phyloP scores from a whole-genome alignment of 2,797 vertebrate genomes.

The Xenopus petersii region DNA sequence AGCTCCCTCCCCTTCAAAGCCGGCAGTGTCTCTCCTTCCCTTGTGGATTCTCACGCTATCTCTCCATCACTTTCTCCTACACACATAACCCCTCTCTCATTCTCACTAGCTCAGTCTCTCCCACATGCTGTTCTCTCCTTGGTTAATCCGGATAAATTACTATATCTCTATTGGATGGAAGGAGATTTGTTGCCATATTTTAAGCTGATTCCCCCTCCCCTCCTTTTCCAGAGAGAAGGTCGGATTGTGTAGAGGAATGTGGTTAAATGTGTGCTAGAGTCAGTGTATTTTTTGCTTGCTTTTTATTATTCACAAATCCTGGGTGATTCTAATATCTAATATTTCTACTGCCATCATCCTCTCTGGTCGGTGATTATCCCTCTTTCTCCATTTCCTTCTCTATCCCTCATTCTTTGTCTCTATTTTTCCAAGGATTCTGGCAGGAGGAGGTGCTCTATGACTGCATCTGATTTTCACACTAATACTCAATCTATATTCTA shows the following conservation, averaged over 20 bases:
- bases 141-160: slow-evolving; percentile 59
- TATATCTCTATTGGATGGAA: slow-evolving; percentile 53
- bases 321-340: not conserved
- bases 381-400: not conserved
- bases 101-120: slow-evolving; percentile 45
- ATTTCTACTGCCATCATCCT: not conserved
- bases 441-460: not conserved
- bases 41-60: not conserved
- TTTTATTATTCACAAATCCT: not conserved
- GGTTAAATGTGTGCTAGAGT: slow-evolving; percentile 3
- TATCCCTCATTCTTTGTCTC: not conserved
- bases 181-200: slow-evolving; percentile 41
- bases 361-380: not conserved
- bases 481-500: not conserved
- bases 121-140: slow-evolving; percentile 49
- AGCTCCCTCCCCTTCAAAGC: not conserved
- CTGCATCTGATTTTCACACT: not conserved
- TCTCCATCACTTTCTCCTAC: slow-evolving; percentile 34
- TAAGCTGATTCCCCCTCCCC: slow-evolving; percentile 31
- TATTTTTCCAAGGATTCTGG: not conserved
- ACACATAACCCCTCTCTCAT: slow-evolving; percentile 24
- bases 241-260: slow-evolving; percentile 26
- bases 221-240: slow-evolving; percentile 23
- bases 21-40: not conserved
- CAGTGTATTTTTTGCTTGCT: not conserved